A percentile compares a stretch with the other conserved stretches of the same genome.
Evolutionary conservation across 2,113 vertebrate genomes (phyloP).

Genomic region (Octodon degus): DNA sequence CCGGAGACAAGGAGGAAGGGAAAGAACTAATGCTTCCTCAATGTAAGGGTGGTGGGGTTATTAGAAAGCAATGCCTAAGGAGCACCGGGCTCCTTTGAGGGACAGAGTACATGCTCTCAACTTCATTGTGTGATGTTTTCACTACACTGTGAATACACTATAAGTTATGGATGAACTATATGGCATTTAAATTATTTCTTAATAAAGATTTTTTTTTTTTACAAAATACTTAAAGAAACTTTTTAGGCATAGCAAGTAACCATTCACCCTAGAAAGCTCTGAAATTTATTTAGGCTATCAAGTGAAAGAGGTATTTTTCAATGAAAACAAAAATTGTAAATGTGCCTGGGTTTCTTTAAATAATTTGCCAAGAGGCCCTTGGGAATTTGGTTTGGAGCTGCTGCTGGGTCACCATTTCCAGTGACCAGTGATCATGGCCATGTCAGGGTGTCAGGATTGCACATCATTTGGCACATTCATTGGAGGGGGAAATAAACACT

Average conservation of each 20-base stretch:
- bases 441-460: slow-evolving; percentile 76
- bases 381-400: slow-evolving; percentile 75
- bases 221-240: background rate
- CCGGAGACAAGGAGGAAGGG: background rate
- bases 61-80: background rate
- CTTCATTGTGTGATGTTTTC: background rate
- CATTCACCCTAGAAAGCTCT: background rate
- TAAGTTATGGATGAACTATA: background rate
- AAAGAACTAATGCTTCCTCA: background rate
- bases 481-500: slow-evolving; percentile 81
- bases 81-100: background rate
- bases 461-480: slow-evolving; percentile 79
- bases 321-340: slow-evolving; percentile 65
- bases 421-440: slow-evolving; percentile 65
- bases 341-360: slow-evolving; percentile 65
- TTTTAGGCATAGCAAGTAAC: background rate
- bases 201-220: background rate
- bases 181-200: background rate
- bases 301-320: slow-evolving; percentile 9
- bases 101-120: background rate
- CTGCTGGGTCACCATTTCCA: slow-evolving; percentile 78
- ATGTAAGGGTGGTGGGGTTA: background rate
- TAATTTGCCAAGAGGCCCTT: slow-evolving; percentile 75
- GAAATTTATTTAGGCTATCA: slow-evolving; percentile 4
- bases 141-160: background rate